A percentile compares a stretch with the other conserved stretches of the same genome.
Conservation (phyloP, 2,797 vertebrate genomes). For the Smutsia gigantea region DNA sequence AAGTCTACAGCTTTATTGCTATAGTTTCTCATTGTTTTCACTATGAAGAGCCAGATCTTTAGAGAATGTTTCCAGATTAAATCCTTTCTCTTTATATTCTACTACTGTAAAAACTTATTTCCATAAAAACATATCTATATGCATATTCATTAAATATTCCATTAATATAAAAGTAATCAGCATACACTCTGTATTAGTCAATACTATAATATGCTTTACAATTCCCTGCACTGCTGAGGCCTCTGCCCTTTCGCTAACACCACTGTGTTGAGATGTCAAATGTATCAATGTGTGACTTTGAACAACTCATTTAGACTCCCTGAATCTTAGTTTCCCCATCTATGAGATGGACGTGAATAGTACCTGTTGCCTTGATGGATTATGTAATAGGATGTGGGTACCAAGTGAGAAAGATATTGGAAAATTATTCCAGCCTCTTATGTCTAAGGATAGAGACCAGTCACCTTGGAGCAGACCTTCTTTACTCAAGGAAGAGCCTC, state of each 20-base stretch:
- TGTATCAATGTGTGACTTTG: not conserved
- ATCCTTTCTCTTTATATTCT: slow-evolving; percentile 36
- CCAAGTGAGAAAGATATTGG: not conserved
- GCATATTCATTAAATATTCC: slow-evolving; percentile 59
- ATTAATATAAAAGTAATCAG: slow-evolving; percentile 53
- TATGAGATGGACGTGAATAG: not conserved
- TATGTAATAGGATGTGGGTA: not conserved
- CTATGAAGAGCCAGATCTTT: slow-evolving; percentile 36
- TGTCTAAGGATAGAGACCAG: not conserved
- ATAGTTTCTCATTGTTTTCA: slow-evolving; percentile 12
- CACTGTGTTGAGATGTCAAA: not conserved
- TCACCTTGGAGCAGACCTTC: not conserved
- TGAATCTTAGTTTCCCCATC: slow-evolving; percentile 41
- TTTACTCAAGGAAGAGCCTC: not conserved
- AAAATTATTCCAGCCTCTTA: not conserved
- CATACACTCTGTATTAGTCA: not conserved
- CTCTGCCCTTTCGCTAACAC: not conserved
- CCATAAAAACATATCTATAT: slow-evolving; percentile 53
- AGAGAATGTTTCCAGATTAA: slow-evolving; percentile 37
- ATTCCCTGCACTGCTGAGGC: not conserved
- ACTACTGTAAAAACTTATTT: not conserved
- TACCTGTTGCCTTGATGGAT: not conserved
- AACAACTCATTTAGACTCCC: not conserved
- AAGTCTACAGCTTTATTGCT: not conserved
- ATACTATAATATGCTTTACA: not conserved